A percentile compares a stretch with the other conserved stretches of the same genome.
Evolutionary conservation across 1,140 invertebrate genomes (phyloP).

Genomic region (Drosophila punjabiensis): DNA sequence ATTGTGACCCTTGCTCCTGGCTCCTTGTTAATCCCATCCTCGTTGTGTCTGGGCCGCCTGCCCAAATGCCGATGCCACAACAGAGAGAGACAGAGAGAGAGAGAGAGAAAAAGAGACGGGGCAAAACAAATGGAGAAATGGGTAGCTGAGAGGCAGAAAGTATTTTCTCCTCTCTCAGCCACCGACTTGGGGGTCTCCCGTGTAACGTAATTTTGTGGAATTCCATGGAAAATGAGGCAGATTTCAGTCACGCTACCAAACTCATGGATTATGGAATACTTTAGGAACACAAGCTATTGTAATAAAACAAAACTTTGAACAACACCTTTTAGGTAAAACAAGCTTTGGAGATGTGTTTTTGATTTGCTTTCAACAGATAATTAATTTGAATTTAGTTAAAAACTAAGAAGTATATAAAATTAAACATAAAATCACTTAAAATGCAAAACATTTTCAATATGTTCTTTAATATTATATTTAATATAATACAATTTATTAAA

Average conservation of each 20-base stretch:
- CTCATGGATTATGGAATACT: slow-evolving; percentile 19
- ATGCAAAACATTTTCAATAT: too few species aligned
- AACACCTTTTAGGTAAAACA: neutral
- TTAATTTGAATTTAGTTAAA: neutral
- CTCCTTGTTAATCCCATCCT: slow-evolving; percentile 40
- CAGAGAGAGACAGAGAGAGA: slow-evolving; percentile 25
- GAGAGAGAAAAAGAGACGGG: neutral
- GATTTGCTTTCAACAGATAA: neutral
- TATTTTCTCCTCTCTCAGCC: slow-evolving; percentile 12
- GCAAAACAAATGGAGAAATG: slow-evolving; percentile 3
- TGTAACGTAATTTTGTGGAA: slow-evolving; percentile 68
- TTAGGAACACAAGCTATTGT: neutral
- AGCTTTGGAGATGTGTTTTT: neutral
- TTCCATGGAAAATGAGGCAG: slow-evolving; percentile 58
- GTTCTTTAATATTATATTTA: too few species aligned
- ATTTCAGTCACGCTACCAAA: slow-evolving; percentile 51
- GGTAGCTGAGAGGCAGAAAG: neutral
- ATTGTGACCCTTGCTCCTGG: neutral
- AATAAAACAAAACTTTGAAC: neutral
- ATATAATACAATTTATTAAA: too few species aligned
- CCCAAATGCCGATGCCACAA: slow-evolving; percentile 61
- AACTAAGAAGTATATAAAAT: too few species aligned
- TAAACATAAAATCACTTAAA: neutral
- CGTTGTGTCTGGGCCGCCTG: slow-evolving; percentile 50
- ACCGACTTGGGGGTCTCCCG: slow-evolving; percentile 1